Base-by-base conservation (phyloP, 2,888 invertebrate genomes). In the Caradrina kadenii region DNA sequence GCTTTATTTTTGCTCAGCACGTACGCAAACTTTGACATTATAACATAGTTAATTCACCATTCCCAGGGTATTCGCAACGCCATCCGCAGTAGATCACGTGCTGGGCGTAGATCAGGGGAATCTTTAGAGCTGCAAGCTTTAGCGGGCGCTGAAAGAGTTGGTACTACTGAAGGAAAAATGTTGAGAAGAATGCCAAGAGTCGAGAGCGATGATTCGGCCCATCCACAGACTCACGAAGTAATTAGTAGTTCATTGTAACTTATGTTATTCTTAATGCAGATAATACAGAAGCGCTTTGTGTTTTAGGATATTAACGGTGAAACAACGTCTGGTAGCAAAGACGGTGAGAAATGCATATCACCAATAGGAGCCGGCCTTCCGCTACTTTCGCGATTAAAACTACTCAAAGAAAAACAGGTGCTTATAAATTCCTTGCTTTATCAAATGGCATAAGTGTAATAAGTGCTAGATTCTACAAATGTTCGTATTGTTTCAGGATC, bases 351-450 rank as follows among this genome's bases (percentile, higher is more conserved):
- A 84, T 96, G 96, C 55, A 96, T 96, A 66, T 98, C 98, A 62
- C 98, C 98, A 0, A 96, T 98, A 73, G 98, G 98, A 52, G 98
- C 98, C 6, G 98, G 98, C 0, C 93, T 98, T 64, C 98, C 98
- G 0, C 92, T 98, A 35, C 93, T 98, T 11, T 97, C 98, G 53
- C 96, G 98, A 69, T 93, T 98, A 62, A 97, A 98, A 86, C 93
- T 98, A 54, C 96, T 98, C 0, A 98, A 98, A 91, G 98, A 98
- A 90, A 98, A 98, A 91, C 98, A 98, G 93, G 97, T 97, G 39
- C 39, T 39, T 39, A 83, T 7, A 49, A 17, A 62, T 35, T 22
- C 5, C 42, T 5, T 6, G 11, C 17, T 35, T 6, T 0, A n/a
- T 35, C 11, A 6, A 4, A n/a, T 3, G 42, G 19, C 10, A 31